Evolutionary conservation across 1,140 invertebrate genomes (phyloP).

Genomic region (Chionoecetes opilio): DNA sequence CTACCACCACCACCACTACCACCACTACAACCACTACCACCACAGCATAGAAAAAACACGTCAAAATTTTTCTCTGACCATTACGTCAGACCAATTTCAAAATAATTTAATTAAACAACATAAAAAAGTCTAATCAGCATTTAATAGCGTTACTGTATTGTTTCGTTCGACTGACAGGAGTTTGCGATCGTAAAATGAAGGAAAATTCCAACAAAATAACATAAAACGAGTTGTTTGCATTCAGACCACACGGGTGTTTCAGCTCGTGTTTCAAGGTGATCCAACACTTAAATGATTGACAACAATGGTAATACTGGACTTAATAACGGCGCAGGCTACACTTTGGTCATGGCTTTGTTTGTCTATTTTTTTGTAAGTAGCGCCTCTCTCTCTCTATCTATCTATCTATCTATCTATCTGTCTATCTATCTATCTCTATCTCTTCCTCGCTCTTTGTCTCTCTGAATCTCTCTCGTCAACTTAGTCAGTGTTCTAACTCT

Average conservation of each 20-base stretch:
- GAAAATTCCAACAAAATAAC: background rate
- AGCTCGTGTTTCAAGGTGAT: background rate
- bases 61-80: no score
- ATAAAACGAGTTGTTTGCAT: background rate
- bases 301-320: background rate
- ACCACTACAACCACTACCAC: no score
- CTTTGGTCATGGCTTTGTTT: background rate
- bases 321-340: background rate
- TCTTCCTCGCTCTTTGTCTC: background rate
- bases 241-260: background rate
- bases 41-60: no score
- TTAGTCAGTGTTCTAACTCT: no score
- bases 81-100: background rate
- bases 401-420: background rate
- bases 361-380: background rate
- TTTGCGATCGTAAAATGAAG: background rate
- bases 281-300: background rate
- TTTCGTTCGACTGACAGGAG: background rate
- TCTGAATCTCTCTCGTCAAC: background rate
- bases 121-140: background rate
- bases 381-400: background rate
- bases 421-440: background rate
- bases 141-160: background rate
- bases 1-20: no score
- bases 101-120: background rate